phyloP scores from a whole-genome alignment of 2,888 invertebrate genomes.

The Diaperis boleti region DNA sequence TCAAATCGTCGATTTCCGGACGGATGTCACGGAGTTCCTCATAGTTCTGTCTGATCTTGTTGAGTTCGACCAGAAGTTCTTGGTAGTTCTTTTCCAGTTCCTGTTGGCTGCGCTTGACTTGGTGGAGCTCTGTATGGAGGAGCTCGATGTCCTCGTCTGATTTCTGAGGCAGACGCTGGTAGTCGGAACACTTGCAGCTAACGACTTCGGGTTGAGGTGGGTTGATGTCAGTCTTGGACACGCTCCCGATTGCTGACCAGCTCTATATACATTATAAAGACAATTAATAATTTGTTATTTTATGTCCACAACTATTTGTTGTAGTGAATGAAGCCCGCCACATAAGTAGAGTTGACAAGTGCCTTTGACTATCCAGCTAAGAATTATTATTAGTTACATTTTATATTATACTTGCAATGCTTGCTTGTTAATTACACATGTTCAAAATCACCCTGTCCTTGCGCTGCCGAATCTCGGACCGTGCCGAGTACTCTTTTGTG shows the following conservation, averaged over 20 bases:
- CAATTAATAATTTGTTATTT: too few species aligned
- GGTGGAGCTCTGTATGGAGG: constrained; percentile 49
- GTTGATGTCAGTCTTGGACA: not conserved
- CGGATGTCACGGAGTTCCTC: constrained; percentile 42
- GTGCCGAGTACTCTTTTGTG: too few species aligned
- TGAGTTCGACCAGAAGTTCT: constrained; percentile 22
- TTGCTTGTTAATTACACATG: too few species aligned
- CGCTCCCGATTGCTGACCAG: constrained; percentile 13
- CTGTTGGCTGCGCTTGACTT: constrained; percentile 46
- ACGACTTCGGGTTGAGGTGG: not conserved
- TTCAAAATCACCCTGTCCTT: too few species aligned
- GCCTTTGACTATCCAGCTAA: too few species aligned
- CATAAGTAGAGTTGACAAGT: too few species aligned
- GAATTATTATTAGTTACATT: too few species aligned
- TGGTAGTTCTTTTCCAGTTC: constrained; percentile 35
- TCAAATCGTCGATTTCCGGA: constrained; percentile 45
- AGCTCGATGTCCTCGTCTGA: constrained; percentile 19
- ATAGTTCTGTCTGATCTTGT: constrained; percentile 9
- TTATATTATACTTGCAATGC: too few species aligned
- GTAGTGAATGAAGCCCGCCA: too few species aligned
- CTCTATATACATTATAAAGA: too few species aligned
- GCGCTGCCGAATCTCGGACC: too few species aligned
- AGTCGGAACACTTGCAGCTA: not conserved
- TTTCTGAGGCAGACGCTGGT: not conserved
- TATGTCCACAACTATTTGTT: too few species aligned